These are phyloP conservation scores for Venusia cambrica DNA, from an alignment of 2,888 invertebrate species.

Conservation along the genomic window DNA sequence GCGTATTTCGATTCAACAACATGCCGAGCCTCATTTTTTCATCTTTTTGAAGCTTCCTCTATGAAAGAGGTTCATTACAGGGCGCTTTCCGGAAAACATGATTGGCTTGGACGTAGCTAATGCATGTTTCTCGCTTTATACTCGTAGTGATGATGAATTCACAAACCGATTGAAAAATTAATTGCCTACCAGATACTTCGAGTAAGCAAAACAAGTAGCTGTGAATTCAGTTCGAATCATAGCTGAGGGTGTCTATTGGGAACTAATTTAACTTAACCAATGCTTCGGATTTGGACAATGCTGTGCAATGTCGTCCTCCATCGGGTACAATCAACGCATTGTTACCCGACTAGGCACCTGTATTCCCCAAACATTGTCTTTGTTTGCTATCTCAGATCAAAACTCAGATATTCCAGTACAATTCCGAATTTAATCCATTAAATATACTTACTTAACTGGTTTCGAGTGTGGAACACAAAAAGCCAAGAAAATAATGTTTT, in stretches of 20 bases:
- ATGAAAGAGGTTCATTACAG: conserved; percentile 54
- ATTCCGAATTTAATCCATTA: no score
- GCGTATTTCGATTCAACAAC: conserved; percentile 4
- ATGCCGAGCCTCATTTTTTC: conserved; percentile 20
- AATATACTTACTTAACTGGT: no score
- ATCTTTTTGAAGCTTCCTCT: conserved; percentile 39
- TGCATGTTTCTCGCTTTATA: no score
- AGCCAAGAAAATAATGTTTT: no score
- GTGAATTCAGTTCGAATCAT: conserved; percentile 11
- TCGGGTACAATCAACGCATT: conserved; percentile 29
- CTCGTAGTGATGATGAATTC: no score
- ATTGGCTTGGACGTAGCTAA: conserved; percentile 23
- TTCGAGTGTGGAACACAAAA: no score
- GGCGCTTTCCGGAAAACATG: conserved; percentile 45
- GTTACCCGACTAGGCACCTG: conserved; percentile 12
- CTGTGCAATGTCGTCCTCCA: conserved; percentile 21
- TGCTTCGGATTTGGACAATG: conserved; percentile 23
- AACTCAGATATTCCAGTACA: no score
- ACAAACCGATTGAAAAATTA: no score
- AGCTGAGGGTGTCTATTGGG: conserved; percentile 31
- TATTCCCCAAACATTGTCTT: conserved; percentile 6
- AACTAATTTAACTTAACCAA: conserved; percentile 51
- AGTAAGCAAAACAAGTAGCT: no score
- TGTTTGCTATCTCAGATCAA: no score
- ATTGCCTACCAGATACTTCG: no score